phyloP scores from a whole-genome alignment of 2,113 vertebrate species.

The Psophia crepitans region DNA sequence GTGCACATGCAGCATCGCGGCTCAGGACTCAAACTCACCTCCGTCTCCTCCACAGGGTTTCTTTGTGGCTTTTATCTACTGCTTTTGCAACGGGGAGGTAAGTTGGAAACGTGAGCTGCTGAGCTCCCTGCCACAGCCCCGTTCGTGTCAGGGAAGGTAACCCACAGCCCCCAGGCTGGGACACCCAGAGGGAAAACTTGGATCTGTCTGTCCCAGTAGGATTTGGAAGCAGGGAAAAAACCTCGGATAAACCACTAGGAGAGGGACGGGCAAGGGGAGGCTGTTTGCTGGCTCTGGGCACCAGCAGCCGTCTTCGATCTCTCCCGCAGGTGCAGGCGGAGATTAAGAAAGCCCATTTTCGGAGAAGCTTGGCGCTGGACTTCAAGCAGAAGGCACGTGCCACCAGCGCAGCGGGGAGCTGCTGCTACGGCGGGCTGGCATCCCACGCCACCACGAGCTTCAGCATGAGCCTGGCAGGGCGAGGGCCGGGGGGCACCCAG shows the following conservation, averaged over 20 bases:
- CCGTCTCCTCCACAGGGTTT: conserved; percentile 83
- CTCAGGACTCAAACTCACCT: background rate
- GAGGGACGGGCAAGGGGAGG: too few relatives aligned
- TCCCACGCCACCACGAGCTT: conserved; percentile 88
- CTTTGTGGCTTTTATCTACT: conserved; percentile 97
- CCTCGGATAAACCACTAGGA: background rate
- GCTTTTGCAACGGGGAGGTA: conserved; percentile 98
- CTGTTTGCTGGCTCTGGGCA: background rate
- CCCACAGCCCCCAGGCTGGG: background rate
- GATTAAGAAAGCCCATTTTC: conserved; percentile 92
- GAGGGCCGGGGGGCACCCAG: conserved; percentile 63
- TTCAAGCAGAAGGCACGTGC: conserved; percentile 88
- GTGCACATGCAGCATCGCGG: rapidly evolving
- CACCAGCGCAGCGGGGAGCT: conserved; percentile 86
- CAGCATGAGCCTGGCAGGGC: conserved; percentile 68
- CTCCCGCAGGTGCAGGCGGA: conserved; percentile 89
- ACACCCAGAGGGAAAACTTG: background rate
- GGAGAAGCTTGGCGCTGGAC: conserved; percentile 89
- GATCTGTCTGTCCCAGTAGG: background rate
- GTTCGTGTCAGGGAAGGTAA: background rate
- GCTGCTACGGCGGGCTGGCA: conserved; percentile 80
- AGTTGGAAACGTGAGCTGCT: background rate
- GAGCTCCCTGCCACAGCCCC: background rate
- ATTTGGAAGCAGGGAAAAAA: background rate
- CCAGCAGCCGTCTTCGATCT: background rate